Conservation (phyloP, 2,888 invertebrate genomes). For the Athalia rosae region DNA sequence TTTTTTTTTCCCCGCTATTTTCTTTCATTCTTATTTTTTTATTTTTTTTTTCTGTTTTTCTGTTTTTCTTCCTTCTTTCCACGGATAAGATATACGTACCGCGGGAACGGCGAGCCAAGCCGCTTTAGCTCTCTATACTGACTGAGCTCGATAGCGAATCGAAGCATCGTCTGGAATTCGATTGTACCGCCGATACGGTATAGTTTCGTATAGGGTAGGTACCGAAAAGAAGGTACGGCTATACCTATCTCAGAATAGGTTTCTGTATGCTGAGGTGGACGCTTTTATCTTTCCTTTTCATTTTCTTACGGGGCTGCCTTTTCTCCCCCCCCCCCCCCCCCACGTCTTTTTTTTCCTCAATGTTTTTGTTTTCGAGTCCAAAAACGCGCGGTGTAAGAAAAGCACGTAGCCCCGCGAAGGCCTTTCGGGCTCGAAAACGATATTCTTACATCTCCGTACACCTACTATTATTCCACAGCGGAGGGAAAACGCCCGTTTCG, state of each 20-base stretch:
- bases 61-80: slow-evolving; percentile 8
- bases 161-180: slow-evolving; percentile 40
- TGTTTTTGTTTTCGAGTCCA: neutral
- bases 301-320: neutral
- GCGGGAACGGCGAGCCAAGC: neutral
- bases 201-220: neutral
- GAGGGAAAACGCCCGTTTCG: too few relatives aligned
- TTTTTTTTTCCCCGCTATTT: too few relatives aligned
- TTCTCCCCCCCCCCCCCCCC: neutral
- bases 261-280: slow-evolving; percentile 20
- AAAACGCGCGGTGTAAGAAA: neutral
- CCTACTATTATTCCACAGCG: too few relatives aligned
- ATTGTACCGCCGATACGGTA: slow-evolving; percentile 40
- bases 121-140: slow-evolving; percentile 27
- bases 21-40: too few relatives aligned
- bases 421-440: too few relatives aligned
- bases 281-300: neutral
- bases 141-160: slow-evolving; percentile 25
- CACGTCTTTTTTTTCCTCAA: neutral
- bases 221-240: neutral
- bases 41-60: neutral
- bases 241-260: slow-evolving; percentile 38
- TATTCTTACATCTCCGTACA: too few relatives aligned
- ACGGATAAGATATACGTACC: neutral
- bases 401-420: too few relatives aligned